These are phyloP conservation scores for Phaedon cochleariae DNA, from an alignment of 2,888 invertebrate species.

Conservation along the genomic window DNA sequence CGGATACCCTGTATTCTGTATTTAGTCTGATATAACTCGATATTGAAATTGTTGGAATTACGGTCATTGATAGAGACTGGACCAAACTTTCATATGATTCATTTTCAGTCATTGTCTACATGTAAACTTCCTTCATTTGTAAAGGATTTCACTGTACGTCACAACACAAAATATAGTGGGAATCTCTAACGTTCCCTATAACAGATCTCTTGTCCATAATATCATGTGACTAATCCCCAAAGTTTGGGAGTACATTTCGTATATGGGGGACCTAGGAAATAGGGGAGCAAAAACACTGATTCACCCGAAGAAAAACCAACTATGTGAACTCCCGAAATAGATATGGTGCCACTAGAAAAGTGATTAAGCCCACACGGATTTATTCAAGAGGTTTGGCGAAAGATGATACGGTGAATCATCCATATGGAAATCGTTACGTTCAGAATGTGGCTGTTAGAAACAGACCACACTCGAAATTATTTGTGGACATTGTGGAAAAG, in stretches of 20 bases:
- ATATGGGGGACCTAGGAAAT: not conserved
- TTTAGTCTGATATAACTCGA: too few species aligned
- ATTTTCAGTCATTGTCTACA: too few species aligned
- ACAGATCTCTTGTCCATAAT: not conserved
- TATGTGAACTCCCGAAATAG: constrained; percentile 6
- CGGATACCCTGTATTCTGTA: too few species aligned
- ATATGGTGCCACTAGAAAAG: constrained; percentile 13
- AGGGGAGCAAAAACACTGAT: constrained; percentile 16
- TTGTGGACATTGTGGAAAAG: not conserved
- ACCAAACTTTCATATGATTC: too few species aligned
- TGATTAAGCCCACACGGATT: constrained; percentile 15
- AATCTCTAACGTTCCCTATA: too few species aligned
- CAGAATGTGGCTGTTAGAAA: not conserved
- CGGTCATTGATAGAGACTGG: too few species aligned
- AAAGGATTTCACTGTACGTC: too few species aligned
- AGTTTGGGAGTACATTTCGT: not conserved
- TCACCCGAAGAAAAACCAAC: constrained; percentile 15
- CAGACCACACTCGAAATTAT: not conserved
- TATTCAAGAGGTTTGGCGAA: constrained; percentile 8
- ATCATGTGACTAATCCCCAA: not conserved
- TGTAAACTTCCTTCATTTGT: too few species aligned
- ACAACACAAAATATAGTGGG: too few species aligned
- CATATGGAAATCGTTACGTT: constrained; percentile 7
- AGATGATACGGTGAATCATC: constrained; percentile 15
- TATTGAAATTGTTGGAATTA: too few species aligned